These are phyloP conservation scores for Hypanus sabinus DNA, from an alignment of 2,113 vertebrate species.

Conservation along the genomic window DNA sequence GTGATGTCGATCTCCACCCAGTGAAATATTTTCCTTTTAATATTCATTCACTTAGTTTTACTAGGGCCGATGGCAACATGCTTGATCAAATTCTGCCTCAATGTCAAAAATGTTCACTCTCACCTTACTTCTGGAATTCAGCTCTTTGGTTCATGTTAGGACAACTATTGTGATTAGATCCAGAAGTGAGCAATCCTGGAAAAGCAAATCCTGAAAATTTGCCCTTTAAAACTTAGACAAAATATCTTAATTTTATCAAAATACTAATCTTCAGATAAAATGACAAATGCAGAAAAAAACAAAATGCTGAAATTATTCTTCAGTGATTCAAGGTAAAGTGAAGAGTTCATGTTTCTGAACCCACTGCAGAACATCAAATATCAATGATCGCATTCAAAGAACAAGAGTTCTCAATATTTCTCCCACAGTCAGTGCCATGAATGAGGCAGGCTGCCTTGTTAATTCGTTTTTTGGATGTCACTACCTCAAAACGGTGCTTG, in stretches of 20 bases:
- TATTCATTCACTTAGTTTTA: too few species aligned
- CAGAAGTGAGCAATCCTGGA: too few species aligned
- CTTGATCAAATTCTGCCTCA: too few species aligned
- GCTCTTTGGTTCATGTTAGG: too few species aligned
- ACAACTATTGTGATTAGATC: too few species aligned
- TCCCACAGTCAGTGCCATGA: neutral
- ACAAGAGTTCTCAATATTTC: neutral
- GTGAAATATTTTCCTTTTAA: too few species aligned
- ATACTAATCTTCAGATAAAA: neutral
- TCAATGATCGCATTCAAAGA: neutral
- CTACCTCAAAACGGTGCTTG: neutral
- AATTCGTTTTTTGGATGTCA: neutral
- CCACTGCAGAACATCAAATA: neutral
- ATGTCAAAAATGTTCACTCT: too few species aligned
- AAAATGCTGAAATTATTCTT: neutral
- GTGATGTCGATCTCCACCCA: too few species aligned
- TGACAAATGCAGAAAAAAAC: neutral
- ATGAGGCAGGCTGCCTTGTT: neutral
- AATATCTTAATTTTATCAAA: neutral
- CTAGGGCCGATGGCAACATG: too few species aligned
- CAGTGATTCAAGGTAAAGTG: too few species aligned
- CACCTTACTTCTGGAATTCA: too few species aligned
- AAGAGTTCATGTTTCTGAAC: neutral
- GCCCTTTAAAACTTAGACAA: neutral
- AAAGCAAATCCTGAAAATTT: too few species aligned